These are phyloP conservation scores for Uloborus diversus DNA, from an alignment of 1,140 invertebrate species.

Conservation along the genomic window DNA sequence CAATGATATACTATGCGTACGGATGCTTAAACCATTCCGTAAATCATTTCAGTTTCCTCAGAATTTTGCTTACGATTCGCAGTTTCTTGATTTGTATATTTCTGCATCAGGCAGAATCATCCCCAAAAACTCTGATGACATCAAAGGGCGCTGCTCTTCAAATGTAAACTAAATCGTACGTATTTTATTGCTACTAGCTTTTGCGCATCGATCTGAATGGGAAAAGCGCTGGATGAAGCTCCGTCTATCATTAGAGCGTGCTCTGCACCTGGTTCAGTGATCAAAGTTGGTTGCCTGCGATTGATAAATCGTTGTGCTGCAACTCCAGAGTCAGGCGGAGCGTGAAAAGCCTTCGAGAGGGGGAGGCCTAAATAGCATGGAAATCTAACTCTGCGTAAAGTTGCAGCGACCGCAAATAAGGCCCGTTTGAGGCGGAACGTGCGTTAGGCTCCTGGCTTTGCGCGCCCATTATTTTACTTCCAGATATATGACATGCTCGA, in stretches of 20 bases:
- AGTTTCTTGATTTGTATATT: too few species aligned
- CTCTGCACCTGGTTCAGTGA: slow-evolving; percentile 5
- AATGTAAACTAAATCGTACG: background rate
- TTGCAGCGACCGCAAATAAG: background rate
- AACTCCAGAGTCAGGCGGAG: background rate
- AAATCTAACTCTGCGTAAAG: slow-evolving; percentile 18
- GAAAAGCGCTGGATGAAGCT: background rate
- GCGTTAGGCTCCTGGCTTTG: too few species aligned
- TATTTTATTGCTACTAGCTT: background rate
- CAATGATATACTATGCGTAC: too few species aligned
- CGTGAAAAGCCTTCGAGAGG: background rate
- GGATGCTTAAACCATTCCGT: too few species aligned
- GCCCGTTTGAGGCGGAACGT: too few species aligned
- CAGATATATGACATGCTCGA: too few species aligned
- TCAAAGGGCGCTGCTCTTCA: too few species aligned
- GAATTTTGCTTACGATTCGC: too few species aligned
- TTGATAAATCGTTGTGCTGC: slow-evolving; percentile 5
- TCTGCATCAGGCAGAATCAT: too few species aligned
- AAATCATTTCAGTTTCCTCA: too few species aligned
- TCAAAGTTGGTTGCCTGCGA: slow-evolving; percentile 1
- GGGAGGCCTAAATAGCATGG: background rate
- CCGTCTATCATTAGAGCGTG: slow-evolving; percentile 1
- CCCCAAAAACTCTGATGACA: too few species aligned
- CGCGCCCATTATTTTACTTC: too few species aligned
- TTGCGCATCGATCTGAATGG: background rate